phyloP scores from a whole-genome alignment of 1,140 invertebrate species.

The Temnothorax nylanderi region DNA sequence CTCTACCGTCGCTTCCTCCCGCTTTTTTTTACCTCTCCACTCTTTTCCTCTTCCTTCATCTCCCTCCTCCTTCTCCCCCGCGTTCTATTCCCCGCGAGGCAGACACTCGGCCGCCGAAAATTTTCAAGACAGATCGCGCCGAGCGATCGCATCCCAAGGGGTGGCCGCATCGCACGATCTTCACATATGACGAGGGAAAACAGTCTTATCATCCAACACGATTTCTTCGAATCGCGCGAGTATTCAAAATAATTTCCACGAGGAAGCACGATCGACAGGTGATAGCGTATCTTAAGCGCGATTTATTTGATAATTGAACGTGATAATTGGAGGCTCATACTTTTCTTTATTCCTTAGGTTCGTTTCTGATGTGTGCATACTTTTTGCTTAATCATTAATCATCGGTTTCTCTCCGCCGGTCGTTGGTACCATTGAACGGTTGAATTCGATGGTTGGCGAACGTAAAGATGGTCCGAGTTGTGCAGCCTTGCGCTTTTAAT shows the following conservation, averaged over 20 bases:
- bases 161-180: background rate
- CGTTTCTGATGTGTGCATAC: background rate
- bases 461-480: slow-evolving; percentile 67
- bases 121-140: background rate
- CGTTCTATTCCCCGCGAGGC: background rate
- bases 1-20: slow-evolving; percentile 48
- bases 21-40: slow-evolving; percentile 2
- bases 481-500: slow-evolving; percentile 57
- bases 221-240: too few species aligned
- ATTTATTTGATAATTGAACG: slow-evolving; percentile 21
- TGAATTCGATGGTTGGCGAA: slow-evolving; percentile 3
- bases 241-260: background rate
- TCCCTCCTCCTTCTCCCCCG: background rate
- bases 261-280: background rate
- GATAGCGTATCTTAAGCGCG: background rate
- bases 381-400: slow-evolving; percentile 27
- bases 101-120: slow-evolving; percentile 16
- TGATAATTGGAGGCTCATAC: background rate
- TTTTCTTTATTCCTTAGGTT: background rate
- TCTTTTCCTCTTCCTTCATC: background rate
- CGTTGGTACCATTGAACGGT: slow-evolving; percentile 2
- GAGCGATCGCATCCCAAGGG: background rate
- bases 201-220: background rate
- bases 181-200: background rate
- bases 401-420: background rate